Evolutionary conservation across 2,113 vertebrate species (phyloP), one percentile per base, ranked within the genome.

Genomic region (Tor tambroides): DNA sequence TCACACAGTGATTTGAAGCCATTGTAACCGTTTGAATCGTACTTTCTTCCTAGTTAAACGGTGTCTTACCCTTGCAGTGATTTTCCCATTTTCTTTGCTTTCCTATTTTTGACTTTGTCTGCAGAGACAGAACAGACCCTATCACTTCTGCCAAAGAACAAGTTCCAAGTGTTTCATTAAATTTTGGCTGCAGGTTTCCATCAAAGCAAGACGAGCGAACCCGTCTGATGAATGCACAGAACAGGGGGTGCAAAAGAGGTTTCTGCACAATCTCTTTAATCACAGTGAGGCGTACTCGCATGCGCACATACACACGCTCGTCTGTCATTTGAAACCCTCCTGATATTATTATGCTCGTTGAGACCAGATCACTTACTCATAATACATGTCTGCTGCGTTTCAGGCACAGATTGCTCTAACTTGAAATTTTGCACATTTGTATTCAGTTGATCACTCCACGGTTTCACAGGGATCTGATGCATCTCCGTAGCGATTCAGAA

Each of bases 81-180:
- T 71, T 54, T 72, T 72, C 8, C 67, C 17, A 65, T 84, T 72
- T 69, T 72, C 65, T 38, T 72, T 30, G 21, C 87, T 46, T 63
- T 32, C 30, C 86, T 54, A 88, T 85, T 69, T 82, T 69, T 65
- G 75, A 51, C 79, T 80, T 76, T 35, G 65, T 79, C 85, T 38
- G 69, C 38, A 35, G 28, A 61, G 46, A 82, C 9, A 83, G 30
- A 87, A 85, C 81, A 86, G 74, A 85, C 46, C 69, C 43, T 85
- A 32, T 78, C 78, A 51, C 75, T 86, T 26, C 38, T 63, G 80
- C 72, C 80, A 51, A 72, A 75, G 59, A 76, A 84, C 78, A 67
- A 89, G 65, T 86, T 72, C 75, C 85, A 85, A 82, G 74, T 43
- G 75, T 87, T 88, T 87, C 76, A 86, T 86, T 88, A 85, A 84